Base-by-base conservation (phyloP, 2,888 invertebrate species). In the Drosophila pseudotakahashii region DNA sequence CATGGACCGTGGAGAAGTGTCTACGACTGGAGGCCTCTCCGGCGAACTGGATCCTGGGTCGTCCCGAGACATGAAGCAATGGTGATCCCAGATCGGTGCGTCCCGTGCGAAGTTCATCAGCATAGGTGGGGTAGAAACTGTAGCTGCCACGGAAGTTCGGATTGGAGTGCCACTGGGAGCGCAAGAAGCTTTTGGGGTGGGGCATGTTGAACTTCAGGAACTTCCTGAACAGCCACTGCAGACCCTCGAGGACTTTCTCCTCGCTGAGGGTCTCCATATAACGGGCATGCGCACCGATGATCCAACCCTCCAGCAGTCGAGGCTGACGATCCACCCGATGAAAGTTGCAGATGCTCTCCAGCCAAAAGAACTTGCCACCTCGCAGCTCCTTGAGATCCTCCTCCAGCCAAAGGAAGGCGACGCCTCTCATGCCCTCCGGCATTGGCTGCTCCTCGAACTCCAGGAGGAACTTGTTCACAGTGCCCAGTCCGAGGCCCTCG, bases 1-100 rank as follows among this genome's bases (percentile, higher is more conserved):
- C 96, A 82, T 96, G 95, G 0, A 95, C 95, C 0, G 95, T 94
- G 0, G 94, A 93, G 84, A 94, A 95, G 81, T 93, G 94, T 66
- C 93, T 94, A 48, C 93, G 93, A 10, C 94, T 94, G 0, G 95
- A 94, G 0, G 95, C 94, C 89, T 95, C 95, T 0, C 95, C 95
- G 1, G 94, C 95, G 82, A 95, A 95, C 71, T 94, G 94, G 0
- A 95, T 90, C 0, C 93, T 90, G 37, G 94, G 93, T 50, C 91
- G 91, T 42, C 90, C 91, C 6, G 53, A 62, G 0, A 57, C 7
- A 39, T 79, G 76, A 0, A 78, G 50, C 0, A 94, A 72, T 0
- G 95, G 95, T 45, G 93, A 91, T 47, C 94, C 93, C 26, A 95
- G 89, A n/a, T 92, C 92, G 44, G 91, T 84, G 1, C 94, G 94